These are phyloP conservation scores for Dysmachus trigonus DNA, from an alignment of 2,888 invertebrate species.

Conservation along the genomic window DNA sequence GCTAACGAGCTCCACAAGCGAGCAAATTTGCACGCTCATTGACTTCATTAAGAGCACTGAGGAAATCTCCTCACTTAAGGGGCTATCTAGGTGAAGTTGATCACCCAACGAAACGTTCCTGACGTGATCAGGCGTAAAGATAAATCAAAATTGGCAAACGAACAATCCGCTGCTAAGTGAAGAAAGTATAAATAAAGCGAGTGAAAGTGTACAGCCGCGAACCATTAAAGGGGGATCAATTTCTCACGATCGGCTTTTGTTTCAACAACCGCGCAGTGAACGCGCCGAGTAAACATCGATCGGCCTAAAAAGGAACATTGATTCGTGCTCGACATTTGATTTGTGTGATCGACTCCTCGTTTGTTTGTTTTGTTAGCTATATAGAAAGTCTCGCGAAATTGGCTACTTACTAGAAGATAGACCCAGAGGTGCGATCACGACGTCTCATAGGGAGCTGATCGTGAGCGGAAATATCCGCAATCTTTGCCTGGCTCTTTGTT, in stretches of 20 bases:
- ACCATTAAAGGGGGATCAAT: background rate
- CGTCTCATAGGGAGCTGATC: background rate
- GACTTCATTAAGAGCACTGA: background rate
- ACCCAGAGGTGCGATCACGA: background rate
- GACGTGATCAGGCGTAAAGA: background rate
- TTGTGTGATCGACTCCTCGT: background rate
- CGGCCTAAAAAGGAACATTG: background rate
- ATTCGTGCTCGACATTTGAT: background rate
- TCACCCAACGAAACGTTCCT: background rate
- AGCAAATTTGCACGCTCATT: conserved; percentile 12
- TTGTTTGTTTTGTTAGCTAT: background rate
- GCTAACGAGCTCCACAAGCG: background rate
- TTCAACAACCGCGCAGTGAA: background rate
- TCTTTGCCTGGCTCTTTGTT: background rate
- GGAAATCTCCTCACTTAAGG: background rate
- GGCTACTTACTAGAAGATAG: background rate
- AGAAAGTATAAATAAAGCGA: background rate
- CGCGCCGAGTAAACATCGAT: background rate
- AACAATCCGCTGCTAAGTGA: background rate
- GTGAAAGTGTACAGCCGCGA: background rate
- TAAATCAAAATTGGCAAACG: background rate
- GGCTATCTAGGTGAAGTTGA: background rate
- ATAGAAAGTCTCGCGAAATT: conserved; percentile 15
- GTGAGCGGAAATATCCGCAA: background rate
- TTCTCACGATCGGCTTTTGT: conserved; percentile 18